Base-by-base conservation (phyloP, 2,888 invertebrate genomes). In the Hoplodrina blanda region DNA sequence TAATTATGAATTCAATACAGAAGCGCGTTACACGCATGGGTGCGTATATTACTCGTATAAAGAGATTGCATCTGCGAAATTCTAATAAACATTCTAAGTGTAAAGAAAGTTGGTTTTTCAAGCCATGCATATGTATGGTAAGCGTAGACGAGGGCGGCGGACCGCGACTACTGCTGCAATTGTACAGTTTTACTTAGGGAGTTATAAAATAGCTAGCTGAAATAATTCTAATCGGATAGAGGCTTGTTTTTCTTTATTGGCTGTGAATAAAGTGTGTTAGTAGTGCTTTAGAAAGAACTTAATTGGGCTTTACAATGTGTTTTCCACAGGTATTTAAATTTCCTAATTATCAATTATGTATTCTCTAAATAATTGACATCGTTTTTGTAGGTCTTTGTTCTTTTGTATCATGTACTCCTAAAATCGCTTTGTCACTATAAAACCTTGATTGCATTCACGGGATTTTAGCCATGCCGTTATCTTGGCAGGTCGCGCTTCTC, bases 41-140 rank as follows among this genome's bases (percentile, higher is more conserved):
- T 89, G 91, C 91, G 88, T 89, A 87, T 84, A 81, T 46, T 46
- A 46, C 46, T 46, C 46, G 46, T 81, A 87, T 87, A 90, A 90
- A 85, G 90, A 93, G 91, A 93, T 92, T 89, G 88, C 87, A 92
- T 92, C 91, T 91, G 91, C 90, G 84, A 91, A 91, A 91, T 92
- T 90, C 84, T 92, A 91, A 89, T 89, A 89, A 88, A 88, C 89
- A 89, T 91, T 90, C 89, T 91, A 87, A 88, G 91, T 90, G 90
- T 91, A 87, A 95, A 94, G 95, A 95, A 95, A 95, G 95, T 94
- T 85, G 78, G 89, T 91, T 92, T 94, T 92, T 93, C 92, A 91
- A 92, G 88, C 85, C 89, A 91, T 93, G 88, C 91, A 91, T 92
- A 93, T 93, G 92, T 89, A 93, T 93, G 90, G 88, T 87, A 81